Conservation (phyloP, 2,113 vertebrate genomes). For the Coreoperca whiteheadi region DNA sequence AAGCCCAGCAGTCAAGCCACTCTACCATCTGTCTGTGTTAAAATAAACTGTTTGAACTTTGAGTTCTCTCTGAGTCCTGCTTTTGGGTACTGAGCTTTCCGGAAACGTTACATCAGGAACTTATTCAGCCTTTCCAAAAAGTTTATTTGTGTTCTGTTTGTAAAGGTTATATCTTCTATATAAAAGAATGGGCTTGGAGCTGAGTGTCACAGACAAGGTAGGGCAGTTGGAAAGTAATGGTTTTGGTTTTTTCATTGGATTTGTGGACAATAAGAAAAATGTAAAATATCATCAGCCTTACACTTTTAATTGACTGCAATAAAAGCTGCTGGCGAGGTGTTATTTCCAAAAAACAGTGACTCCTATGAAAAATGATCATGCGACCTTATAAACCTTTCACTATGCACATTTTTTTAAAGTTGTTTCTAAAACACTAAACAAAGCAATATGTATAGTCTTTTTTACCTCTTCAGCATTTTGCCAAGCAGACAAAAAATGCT, state of each 20-base stretch:
- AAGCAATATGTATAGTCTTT: not conserved
- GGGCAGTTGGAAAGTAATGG: not conserved
- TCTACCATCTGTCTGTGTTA: no score
- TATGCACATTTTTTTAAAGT: not conserved
- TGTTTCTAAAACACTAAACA: not conserved
- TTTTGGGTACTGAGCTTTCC: no score
- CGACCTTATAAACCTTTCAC: not conserved
- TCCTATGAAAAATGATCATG: not conserved
- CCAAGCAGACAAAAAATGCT: not conserved
- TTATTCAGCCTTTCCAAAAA: not conserved
- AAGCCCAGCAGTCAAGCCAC: no score
- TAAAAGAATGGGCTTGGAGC: not conserved
- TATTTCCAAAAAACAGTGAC: not conserved
- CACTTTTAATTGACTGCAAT: not conserved
- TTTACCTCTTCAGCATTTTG: constrained; percentile 47
- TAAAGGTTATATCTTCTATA: not conserved
- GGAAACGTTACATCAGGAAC: no score
- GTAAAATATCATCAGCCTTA: constrained; percentile 2
- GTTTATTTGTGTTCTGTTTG: not conserved
- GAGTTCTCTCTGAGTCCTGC: no score
- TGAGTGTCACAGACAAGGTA: not conserved
- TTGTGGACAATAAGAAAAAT: constrained; percentile 2
- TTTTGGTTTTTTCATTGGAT: not conserved
- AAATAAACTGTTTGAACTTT: no score
- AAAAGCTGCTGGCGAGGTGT: not conserved